These are phyloP conservation scores for Acropternis orthonyx DNA, from an alignment of 2,797 vertebrate genomes.

Conservation along the genomic window DNA sequence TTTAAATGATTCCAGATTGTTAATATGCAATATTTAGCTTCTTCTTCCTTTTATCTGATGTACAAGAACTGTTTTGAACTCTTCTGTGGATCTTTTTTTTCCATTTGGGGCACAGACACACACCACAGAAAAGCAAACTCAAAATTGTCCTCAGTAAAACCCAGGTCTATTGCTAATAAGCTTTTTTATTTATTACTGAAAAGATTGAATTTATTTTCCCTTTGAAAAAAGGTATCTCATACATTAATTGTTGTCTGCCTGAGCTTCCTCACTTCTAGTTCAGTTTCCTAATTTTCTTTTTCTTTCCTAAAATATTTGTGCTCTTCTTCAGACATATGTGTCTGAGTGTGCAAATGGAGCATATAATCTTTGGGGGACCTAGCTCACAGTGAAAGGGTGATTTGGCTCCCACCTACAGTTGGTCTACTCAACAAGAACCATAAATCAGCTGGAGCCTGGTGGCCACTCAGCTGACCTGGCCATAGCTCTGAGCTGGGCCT, in stretches of 20 bases:
- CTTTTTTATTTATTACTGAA: not conserved
- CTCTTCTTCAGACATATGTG: not conserved
- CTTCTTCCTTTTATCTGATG: not conserved
- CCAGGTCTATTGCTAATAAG: not conserved
- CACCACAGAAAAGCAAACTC: not conserved
- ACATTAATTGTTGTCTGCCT: not conserved
- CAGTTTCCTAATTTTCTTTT: not conserved
- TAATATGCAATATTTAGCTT: not conserved
- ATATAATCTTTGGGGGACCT: not conserved
- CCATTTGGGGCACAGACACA: not conserved
- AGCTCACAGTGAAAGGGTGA: not conserved
- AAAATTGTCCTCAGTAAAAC: not conserved
- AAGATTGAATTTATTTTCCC: not conserved
- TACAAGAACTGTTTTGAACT: not conserved
- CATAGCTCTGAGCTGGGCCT: not conserved
- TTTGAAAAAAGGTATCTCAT: not conserved
- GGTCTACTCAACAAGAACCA: not conserved
- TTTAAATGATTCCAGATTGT: not conserved
- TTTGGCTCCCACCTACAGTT: not conserved
- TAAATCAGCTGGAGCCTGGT: not conserved
- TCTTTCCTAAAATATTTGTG: not conserved
- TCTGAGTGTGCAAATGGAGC: fast-evolving
- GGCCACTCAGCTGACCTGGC: not conserved
- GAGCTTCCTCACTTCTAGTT: not conserved
- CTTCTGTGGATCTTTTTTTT: not conserved